These are phyloP conservation scores for Neodontobutis hainanensis DNA, from an alignment of 2,113 vertebrate species.

Conservation along the genomic window DNA sequence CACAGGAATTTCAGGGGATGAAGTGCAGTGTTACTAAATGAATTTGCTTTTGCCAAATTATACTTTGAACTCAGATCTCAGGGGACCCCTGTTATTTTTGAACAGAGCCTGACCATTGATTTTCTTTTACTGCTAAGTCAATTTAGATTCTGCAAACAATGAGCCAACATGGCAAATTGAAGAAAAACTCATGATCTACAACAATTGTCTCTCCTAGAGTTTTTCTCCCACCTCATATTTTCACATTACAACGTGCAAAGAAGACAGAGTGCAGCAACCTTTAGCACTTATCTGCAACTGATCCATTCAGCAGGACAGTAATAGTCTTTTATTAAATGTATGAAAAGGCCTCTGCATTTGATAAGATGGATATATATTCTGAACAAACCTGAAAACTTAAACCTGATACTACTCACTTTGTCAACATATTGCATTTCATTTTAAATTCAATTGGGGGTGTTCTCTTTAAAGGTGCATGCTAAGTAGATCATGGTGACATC, in stretches of 20 bases:
- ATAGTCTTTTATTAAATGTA: conserved; percentile 15
- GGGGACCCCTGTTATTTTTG: conserved; percentile 20
- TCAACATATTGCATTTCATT: neutral
- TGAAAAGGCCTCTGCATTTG: neutral
- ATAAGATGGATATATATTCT: neutral
- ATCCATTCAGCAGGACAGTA: conserved; percentile 9
- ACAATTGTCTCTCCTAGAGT: conserved; percentile 1
- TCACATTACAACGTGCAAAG: conserved; percentile 22
- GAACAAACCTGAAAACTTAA: neutral
- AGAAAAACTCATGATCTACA: conserved; percentile 11
- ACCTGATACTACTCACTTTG: neutral
- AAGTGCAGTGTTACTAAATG: conserved; percentile 51
- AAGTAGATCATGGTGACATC: no score
- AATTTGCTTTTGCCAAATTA: conserved; percentile 55
- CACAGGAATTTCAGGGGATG: conserved; percentile 20
- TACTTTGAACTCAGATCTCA: conserved; percentile 38
- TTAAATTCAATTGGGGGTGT: no score
- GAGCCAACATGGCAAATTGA: conserved; percentile 22
- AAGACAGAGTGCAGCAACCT: neutral
- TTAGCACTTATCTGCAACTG: neutral
- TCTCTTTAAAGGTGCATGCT: no score
- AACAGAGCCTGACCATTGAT: conserved; percentile 18
- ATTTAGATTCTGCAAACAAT: conserved; percentile 38
- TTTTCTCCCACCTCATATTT: conserved; percentile 16
- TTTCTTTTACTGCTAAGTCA: conserved; percentile 33